A percentile compares a stretch with the other conserved stretches of the same genome.
These are phyloP conservation scores for Circaetus gallicus DNA, from an alignment of 2,113 vertebrate genomes.

Conservation along the genomic window DNA sequence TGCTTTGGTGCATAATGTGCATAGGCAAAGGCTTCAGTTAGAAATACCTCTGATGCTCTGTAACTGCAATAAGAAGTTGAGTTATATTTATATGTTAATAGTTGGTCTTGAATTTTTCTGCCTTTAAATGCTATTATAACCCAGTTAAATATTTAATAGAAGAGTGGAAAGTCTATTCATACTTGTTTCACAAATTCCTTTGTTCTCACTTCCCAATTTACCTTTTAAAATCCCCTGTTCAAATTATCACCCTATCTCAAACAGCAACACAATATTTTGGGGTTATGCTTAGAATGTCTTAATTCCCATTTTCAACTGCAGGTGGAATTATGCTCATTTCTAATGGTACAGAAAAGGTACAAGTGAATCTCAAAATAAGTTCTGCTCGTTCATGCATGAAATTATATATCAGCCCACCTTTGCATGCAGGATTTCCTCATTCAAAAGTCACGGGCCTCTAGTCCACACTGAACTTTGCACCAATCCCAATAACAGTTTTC, in stretches of 20 bases:
- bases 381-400: neutral
- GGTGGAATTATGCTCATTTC: neutral
- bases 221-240: neutral
- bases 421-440: neutral
- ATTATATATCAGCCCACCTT: neutral
- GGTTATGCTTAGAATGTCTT: neutral
- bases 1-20: neutral
- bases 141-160: neutral
- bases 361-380: neutral
- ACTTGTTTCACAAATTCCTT: neutral
- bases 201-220: neutral
- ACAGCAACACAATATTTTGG: neutral
- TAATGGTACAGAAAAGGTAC: neutral
- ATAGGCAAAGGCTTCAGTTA: neutral
- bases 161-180: neutral
- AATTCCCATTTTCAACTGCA: neutral
- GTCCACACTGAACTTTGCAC: neutral
- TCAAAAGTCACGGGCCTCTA: neutral
- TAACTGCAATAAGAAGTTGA: neutral
- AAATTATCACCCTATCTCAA: neutral
- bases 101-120: neutral
- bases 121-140: neutral
- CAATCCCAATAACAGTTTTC: neutral
- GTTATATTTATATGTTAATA: neutral
- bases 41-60: neutral